Base-by-base conservation (phyloP, 1,140 invertebrate genomes). In the Tetramorium alpestre region DNA sequence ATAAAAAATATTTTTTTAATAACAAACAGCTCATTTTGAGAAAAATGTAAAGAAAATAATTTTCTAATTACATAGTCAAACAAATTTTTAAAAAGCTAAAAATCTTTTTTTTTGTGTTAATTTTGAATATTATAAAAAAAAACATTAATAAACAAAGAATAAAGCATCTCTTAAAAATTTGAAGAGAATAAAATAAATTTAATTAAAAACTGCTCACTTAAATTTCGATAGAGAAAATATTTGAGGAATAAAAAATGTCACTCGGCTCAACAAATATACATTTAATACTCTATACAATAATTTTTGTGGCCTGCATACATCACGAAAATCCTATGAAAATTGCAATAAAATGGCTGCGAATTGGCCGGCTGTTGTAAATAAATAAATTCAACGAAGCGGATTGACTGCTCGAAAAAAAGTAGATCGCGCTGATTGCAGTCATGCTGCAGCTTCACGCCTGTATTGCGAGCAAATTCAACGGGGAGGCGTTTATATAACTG, bases 311-410 rank as follows among this genome's bases (percentile, higher is more conserved):
- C 13, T n/a, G 33, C 18, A 13, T 49, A 78, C 13, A 41, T 47
- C 3, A 49, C 64, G n/a, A 8, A 56, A 54, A 56, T 28, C 0
- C 49, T 70, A 58, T 70, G 49, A 81, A 81, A 81, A 81, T 81
- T 58, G 49, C 44, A 44, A 70, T 70, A 70, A 70, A 81, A 70
- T 49, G 64, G 49, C 47, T 70, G 69, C 41, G 22, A 33, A 28
- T 7, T 44, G 67, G 41, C n/a, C 54, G 49, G 49, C 70, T 81
- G 82, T 58, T 70, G 56, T 65, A 70, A 88, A 89, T 86, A 89
- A 89, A 88, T 86, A 89, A 89, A 89, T 86, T 86, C 85, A 81
- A 81, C 76, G 54, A 44, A 10, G 13, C 38, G 73, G 54, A 85
- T 84, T 44, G 67, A 88, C 76, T 67, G 60, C 41, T 54, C 54